Conservation (phyloP, 2,888 invertebrate genomes). For the Azorinus chamasolen region DNA sequence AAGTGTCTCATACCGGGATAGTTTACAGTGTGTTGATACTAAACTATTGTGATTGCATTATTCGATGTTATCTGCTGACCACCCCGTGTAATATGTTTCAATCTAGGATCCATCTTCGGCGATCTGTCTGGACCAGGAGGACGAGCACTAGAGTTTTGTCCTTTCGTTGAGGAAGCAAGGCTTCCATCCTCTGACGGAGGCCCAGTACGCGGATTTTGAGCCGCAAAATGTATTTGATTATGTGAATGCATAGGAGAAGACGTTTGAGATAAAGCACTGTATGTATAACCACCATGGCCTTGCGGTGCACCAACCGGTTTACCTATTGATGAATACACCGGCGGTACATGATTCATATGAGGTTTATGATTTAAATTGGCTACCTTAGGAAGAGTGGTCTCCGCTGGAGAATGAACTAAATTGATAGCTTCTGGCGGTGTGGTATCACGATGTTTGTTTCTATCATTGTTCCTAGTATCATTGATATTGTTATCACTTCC, state of each 20-base stretch:
- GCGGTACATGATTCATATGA: slow-evolving; percentile 28
- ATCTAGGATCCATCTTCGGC: slow-evolving; percentile 46
- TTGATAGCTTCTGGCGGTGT: slow-evolving; percentile 28
- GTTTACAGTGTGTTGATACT: too few species aligned
- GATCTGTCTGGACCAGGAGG: slow-evolving; percentile 17
- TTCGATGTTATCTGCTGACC: slow-evolving; percentile 70
- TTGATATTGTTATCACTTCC: slow-evolving; percentile 4
- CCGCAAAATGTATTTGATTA: slow-evolving; percentile 32
- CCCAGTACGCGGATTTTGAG: too few species aligned
- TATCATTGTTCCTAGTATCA: slow-evolving; percentile 4
- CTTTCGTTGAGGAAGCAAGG: slow-evolving; percentile 22
- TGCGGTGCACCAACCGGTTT: slow-evolving; percentile 57
- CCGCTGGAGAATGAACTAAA: slow-evolving; percentile 27
- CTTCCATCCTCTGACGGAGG: slow-evolving; percentile 28
- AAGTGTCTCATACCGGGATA: too few species aligned
- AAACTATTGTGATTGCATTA: slow-evolving; percentile 81
- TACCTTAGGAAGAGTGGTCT: slow-evolving; percentile 16
- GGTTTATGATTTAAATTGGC: slow-evolving; percentile 57
- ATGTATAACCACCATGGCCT: slow-evolving; percentile 70
- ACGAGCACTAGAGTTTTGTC: slow-evolving; percentile 25
- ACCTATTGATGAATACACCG: slow-evolving; percentile 65
- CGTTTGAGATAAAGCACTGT: slow-evolving; percentile 78
- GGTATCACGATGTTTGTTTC: slow-evolving; percentile 10
- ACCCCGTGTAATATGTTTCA: slow-evolving; percentile 56
- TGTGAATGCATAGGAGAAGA: slow-evolving; percentile 78